Evolutionary conservation across 2,797 vertebrate genomes (phyloP), one percentile per base, ranked within the genome.

Genomic region (Coilia nasus): DNA sequence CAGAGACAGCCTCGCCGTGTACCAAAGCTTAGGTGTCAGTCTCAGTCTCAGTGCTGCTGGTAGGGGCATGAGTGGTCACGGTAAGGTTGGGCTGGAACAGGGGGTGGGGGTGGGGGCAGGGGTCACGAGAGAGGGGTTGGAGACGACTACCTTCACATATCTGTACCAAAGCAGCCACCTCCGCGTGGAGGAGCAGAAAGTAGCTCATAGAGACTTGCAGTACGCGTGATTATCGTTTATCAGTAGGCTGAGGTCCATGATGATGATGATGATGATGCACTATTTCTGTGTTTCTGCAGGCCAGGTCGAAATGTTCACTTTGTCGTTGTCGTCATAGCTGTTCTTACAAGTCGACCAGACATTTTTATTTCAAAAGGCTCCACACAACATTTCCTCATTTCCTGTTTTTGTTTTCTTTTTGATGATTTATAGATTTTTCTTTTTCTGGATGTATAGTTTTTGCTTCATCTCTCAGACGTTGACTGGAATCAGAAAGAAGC

Each of bases 371-470:
- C 35, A n/a, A 78, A 78, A 78, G 71, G 71, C 21, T 78, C 71
- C 71, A 78, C 71, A 44, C 71, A 78, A 78, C 71, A 78, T 35
- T 78, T 78, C 41, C 31, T 78, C 3, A 15, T 35, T 67, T 28
- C 14, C 3, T 64, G 31, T 71, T 71, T 71, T 54, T 10, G 50
- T 15, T 64, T 28, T 64, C 12, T 71, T 71, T 71, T 71, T 35
- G 11, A 41, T 35, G 25, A 67, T 67, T 12, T 28, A 9, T 67
- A 28, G 62, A 14, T 67, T 67, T 67, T 67, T 28, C 25, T 17
- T 35, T 35, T 71, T 31, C 9, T 71, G 64, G 67, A 71, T 71
- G 17, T 67, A 28, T 71, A n/a, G n/a, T 71, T 71, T 71, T 17
- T 31, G 71, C 31, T 44, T 78, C 15, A 44, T 15, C 71, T 35